A percentile compares a stretch with the other conserved stretches of the same genome.
Conservation (phyloP, 1,140 invertebrate species). For the Hypothenemus hampei region DNA sequence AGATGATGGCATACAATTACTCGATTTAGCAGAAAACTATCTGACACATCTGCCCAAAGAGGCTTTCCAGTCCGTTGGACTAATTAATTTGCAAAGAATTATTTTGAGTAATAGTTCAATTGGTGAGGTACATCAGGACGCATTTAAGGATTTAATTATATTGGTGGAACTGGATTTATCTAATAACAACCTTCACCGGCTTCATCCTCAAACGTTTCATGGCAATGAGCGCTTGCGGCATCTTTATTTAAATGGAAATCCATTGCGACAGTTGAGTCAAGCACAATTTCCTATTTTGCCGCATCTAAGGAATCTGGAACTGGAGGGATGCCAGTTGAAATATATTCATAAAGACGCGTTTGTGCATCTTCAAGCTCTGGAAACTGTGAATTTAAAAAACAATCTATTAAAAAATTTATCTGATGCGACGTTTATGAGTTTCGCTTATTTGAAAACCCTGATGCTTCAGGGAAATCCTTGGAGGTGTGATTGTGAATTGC, state of each 20-base stretch:
- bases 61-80: slow-evolving; percentile 70
- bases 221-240: slow-evolving; percentile 69
- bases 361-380: slow-evolving; percentile 58
- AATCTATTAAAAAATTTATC: slow-evolving; percentile 65
- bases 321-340: slow-evolving; percentile 70
- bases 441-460: slow-evolving; percentile 68
- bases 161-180: slow-evolving; percentile 81
- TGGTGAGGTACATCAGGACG: slow-evolving; percentile 69
- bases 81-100: slow-evolving; percentile 79
- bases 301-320: slow-evolving; percentile 64
- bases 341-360: slow-evolving; percentile 68
- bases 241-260: slow-evolving; percentile 66
- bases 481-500: slow-evolving; percentile 80
- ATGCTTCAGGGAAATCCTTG: slow-evolving; percentile 81
- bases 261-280: slow-evolving; percentile 55
- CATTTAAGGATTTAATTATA: slow-evolving; percentile 81
- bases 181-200: slow-evolving; percentile 61
- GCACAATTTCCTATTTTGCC: slow-evolving; percentile 68
- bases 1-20: slow-evolving; percentile 78
- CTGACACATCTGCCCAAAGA: slow-evolving; percentile 71
- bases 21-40: slow-evolving; percentile 75
- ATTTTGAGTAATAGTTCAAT: slow-evolving; percentile 71
- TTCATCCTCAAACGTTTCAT: slow-evolving; percentile 67
- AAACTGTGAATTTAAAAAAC: slow-evolving; percentile 64
- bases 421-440: slow-evolving; percentile 58